Conservation (phyloP, 1,140 invertebrate species). For the Bombyx mori region DNA sequence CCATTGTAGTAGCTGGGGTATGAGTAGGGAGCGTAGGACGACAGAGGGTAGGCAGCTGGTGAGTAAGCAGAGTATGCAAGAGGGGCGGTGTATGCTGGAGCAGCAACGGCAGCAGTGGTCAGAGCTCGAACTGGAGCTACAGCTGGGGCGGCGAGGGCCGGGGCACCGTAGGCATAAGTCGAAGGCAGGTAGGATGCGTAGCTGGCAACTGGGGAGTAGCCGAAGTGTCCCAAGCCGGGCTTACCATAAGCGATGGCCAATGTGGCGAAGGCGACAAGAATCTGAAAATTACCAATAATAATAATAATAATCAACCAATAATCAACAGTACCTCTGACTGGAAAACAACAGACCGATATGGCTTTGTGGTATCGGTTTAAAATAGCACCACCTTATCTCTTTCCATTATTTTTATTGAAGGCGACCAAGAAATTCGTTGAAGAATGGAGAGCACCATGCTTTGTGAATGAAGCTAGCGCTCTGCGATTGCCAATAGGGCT, state of each 20-base stretch:
- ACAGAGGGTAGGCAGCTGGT: not conserved
- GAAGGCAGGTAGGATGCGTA: conserved; percentile 5
- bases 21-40: conserved; percentile 7
- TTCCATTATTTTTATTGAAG: too few relatives aligned
- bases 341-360: too few relatives aligned
- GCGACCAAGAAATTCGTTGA: too few relatives aligned
- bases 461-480: too few relatives aligned
- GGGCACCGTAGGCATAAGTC: conserved; percentile 1
- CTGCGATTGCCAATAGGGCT: too few relatives aligned
- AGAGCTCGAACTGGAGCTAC: not conserved
- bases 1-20: conserved; percentile 2
- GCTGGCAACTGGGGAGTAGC: too few relatives aligned
- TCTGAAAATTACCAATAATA: not conserved
- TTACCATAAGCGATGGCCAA: conserved; percentile 12
- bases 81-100: conserved; percentile 8
- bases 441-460: too few relatives aligned
- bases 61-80: conserved; percentile 6
- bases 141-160: not conserved
- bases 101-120: conserved; percentile 2
- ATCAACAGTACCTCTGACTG: too few relatives aligned
- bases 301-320: too few relatives aligned
- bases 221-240: conserved; percentile 6
- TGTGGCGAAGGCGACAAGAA: conserved; percentile 11
- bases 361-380: too few relatives aligned
- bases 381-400: too few relatives aligned